Percentiles rank a stretch among this genome's conserved stretches.
phyloP scores from a whole-genome alignment of 2,888 invertebrate genomes.

The Dicyrtomina minuta region DNA sequence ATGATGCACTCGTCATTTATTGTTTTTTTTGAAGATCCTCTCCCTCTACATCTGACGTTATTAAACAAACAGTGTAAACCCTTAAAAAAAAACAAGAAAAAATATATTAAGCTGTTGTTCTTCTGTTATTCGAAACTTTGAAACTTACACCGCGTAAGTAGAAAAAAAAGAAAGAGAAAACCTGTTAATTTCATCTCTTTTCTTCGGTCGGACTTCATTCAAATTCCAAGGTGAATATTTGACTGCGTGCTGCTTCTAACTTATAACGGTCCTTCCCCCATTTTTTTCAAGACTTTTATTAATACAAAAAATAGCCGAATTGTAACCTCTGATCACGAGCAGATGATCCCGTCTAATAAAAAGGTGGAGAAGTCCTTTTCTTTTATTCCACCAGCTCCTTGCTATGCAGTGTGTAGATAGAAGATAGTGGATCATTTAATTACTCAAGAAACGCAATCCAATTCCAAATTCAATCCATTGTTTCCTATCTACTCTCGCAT shows the following conservation, averaged over 20 bases:
- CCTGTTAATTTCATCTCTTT: neutral
- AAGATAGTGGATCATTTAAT: constrained; percentile 12
- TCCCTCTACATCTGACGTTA: too few relatives aligned
- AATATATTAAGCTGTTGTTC: too few relatives aligned
- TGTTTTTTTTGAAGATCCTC: too few relatives aligned
- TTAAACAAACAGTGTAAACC: too few relatives aligned
- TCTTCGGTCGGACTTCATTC: neutral
- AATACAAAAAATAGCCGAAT: neutral
- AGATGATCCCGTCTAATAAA: too few relatives aligned
- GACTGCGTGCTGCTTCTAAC: neutral
- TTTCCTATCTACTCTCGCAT: too few relatives aligned
- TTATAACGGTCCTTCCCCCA: neutral
- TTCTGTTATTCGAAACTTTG: neutral
- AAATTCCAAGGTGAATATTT: neutral
- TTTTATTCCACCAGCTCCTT: too few relatives aligned
- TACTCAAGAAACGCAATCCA: constrained; percentile 11
- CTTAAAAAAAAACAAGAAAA: too few relatives aligned
- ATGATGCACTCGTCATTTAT: too few relatives aligned
- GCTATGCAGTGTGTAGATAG: too few relatives aligned
- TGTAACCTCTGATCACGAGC: too few relatives aligned
- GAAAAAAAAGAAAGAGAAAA: neutral
- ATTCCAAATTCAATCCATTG: too few relatives aligned
- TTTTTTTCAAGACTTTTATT: neutral
- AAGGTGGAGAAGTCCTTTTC: neutral
- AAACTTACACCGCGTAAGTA: neutral